Base-by-base conservation (phyloP, 2,888 invertebrate species). In the Zele albiditarsus region DNA sequence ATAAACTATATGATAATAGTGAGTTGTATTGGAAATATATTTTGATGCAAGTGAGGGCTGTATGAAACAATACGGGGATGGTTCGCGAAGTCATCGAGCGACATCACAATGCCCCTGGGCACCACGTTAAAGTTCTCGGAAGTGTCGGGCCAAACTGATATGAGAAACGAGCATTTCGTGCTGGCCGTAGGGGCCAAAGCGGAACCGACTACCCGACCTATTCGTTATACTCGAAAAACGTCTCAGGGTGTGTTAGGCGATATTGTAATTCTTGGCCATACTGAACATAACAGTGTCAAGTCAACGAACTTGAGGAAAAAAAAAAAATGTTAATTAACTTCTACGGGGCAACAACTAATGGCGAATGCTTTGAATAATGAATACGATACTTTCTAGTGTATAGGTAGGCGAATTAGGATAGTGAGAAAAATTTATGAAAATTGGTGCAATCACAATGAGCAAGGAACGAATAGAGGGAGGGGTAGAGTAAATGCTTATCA, bases 111-210 rank as follows among this genome's bases (percentile, higher is more conserved):
- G 84, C 86, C 84, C 82, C 80, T n/a, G 80, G 85, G 87, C 78
- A 72, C 71, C 75, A 75, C 73, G 69, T 69, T 83, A 84, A 88
- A 89, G 84, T 89, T 89, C 86, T 87, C 86, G 82, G 88, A 88
- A 88, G 88, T 89, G 89, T 89, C 88, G 85, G 78, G 84, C 87
- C 85, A 87, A 87, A 88, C 89, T 87, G 88, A 87, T 88, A 89
- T 89, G 89, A 89, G 89, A 88, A 87, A 89, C 85, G 87, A 88
- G 80, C 84, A 83, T 82, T 87, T 83, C 89, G 89, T 89, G 89
- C 85, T 85, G 85, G 83, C 88, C 87, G 85, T 84, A 82, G 86
- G 88, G 89, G 83, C 84, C 82, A 83, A 83, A 84, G 83, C 82
- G 78, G 76, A 77, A 16, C 72, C 76, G 82, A 82, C 83, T 82